phyloP scores from a whole-genome alignment of 2,888 invertebrate genomes.

The Clivina fossor region DNA sequence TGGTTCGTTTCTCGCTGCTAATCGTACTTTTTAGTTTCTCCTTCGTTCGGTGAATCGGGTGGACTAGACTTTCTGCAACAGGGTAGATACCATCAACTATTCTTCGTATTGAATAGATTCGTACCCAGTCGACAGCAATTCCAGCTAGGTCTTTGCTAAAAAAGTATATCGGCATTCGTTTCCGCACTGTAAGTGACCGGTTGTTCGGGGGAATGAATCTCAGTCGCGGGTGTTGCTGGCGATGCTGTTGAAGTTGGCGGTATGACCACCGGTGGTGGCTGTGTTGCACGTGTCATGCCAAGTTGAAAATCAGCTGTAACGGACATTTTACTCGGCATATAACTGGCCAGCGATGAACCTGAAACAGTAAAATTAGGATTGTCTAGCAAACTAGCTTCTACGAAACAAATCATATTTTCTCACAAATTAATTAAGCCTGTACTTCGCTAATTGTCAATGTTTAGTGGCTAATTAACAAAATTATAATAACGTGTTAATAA shows the following conservation, averaged over 20 bases:
- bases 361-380: slow-evolving; percentile 33
- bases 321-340: slow-evolving; percentile 78
- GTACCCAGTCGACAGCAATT: slow-evolving; percentile 23
- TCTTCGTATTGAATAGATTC: slow-evolving; percentile 5
- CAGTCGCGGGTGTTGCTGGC: background rate
- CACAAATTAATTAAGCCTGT: background rate
- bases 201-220: slow-evolving; percentile 12
- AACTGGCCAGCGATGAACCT: slow-evolving; percentile 68
- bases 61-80: slow-evolving; percentile 13
- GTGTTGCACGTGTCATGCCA: slow-evolving; percentile 69
- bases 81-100: slow-evolving; percentile 22
- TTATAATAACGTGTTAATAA: too few relatives aligned
- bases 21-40: background rate
- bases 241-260: slow-evolving; percentile 5
- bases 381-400: slow-evolving; percentile 12
- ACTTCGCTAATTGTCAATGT: too few relatives aligned
- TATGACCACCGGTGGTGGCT: slow-evolving; percentile 41
- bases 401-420: too few relatives aligned
- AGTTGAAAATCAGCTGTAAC: slow-evolving; percentile 71
- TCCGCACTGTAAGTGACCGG: slow-evolving; percentile 30
- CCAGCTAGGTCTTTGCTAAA: slow-evolving; percentile 28
- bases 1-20: too few relatives aligned
- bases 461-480: too few relatives aligned
- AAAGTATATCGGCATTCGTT: slow-evolving; percentile 25
- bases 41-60: background rate